Evolutionary conservation across 2,797 vertebrate species (phyloP), one percentile per base, ranked within the genome.

Genomic region (Sciaenops ocellatus): DNA sequence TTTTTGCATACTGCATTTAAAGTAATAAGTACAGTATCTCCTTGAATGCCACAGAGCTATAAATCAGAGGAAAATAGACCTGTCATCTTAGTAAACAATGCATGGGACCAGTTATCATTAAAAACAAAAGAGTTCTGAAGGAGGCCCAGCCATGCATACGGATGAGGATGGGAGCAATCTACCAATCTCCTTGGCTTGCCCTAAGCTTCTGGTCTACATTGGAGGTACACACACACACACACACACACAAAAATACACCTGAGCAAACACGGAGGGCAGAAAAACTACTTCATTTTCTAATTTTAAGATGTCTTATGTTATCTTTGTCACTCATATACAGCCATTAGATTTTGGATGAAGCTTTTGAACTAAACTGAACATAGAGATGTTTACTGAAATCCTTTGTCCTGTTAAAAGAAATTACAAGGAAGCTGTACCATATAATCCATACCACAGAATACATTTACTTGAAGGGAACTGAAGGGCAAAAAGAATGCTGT

Each of bases 11-110:
- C 79, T 83, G 89, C 89, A 88, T 94, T 93, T 92, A 92, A 94
- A 93, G 92, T 90, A 94, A 93, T 93, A 95, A 93, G 91, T 93
- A 93, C 89, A 93, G 87, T 92, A 93, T 95, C 92, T 93, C 88
- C 90, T 92, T 92, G 90, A 89, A 91, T 88, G 90, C 90, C 85
- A 91, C 82, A 82, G 86, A 76, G 85, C 91, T 89, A 94, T 94
- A 93, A 95, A 96, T 95, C 93, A 94, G 87, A 80, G 48, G 86
- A 70, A 92, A 94, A 92, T 92, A 90, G 89, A 94, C 88, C 92
- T 92, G 94, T 94, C 94, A 93, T 92, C 91, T 89, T 83, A 79
- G 89, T 92, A 94, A 95, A 95, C 92, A 95, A 92, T 85, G 87
- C 91, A 90, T 79, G 76, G 76, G 73, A 89, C 82, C 90, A 92